phyloP scores from a whole-genome alignment of 2,888 invertebrate species.

The Drosophila merina region DNA sequence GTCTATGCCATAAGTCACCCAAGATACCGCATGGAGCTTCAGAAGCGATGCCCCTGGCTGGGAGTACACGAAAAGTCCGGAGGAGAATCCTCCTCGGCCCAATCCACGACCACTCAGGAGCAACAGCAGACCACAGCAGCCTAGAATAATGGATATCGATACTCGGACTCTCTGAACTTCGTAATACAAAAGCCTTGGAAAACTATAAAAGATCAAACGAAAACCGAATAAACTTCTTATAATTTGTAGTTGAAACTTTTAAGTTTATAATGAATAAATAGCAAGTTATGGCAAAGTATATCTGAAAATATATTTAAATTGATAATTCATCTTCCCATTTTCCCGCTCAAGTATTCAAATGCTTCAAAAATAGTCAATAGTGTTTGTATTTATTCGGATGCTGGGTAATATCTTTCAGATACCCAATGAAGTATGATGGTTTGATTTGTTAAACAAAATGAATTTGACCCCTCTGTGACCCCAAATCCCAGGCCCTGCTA shows the following conservation, averaged over 20 bases:
- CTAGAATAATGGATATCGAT: slow-evolving; percentile 44
- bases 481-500: not conserved
- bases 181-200: slow-evolving; percentile 29
- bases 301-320: no score
- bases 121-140: slow-evolving; percentile 77
- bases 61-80: slow-evolving; percentile 87
- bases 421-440: slow-evolving; percentile 37
- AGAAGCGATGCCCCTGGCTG: slow-evolving; percentile 90
- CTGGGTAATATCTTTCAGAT: slow-evolving; percentile 62
- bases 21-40: slow-evolving; percentile 91
- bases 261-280: slow-evolving; percentile 36
- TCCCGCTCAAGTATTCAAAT: not conserved
- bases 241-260: slow-evolving; percentile 45
- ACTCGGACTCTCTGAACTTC: not conserved
- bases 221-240: slow-evolving; percentile 21
- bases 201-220: slow-evolving; percentile 13
- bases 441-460: slow-evolving; percentile 38
- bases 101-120: slow-evolving; percentile 66
- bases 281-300: slow-evolving; percentile 43
- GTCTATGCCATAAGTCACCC: slow-evolving; percentile 96
- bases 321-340: no score
- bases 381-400: slow-evolving; percentile 36
- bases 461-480: slow-evolving; percentile 12
- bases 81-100: slow-evolving; percentile 85
- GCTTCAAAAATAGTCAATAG: slow-evolving; percentile 30